Percentiles rank a stretch among this genome's conserved stretches.
Conservation (phyloP, 2,113 vertebrate species). For the Micronycteris hirsuta region DNA sequence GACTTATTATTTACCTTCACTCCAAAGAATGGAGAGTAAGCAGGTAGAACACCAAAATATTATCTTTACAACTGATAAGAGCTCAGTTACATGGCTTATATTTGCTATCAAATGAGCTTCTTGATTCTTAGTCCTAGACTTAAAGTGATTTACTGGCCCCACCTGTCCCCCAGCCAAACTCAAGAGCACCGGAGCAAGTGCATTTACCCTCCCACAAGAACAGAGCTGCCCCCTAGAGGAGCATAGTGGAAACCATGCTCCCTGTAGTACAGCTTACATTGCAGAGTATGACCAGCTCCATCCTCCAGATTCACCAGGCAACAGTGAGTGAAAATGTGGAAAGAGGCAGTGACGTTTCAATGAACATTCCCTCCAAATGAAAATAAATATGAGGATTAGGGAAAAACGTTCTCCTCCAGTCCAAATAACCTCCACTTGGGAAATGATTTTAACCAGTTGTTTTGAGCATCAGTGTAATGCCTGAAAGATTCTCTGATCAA, state of each 20-base stretch:
- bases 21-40: neutral
- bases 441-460: neutral
- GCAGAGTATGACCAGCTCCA: neutral
- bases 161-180: accelerated
- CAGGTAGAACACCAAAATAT: neutral
- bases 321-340: neutral
- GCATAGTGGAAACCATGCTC: neutral
- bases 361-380: neutral
- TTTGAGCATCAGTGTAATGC: neutral
- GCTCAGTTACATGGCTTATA: neutral
- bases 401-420: neutral
- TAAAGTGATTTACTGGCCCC: neutral
- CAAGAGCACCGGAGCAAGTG: neutral
- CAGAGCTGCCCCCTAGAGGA: neutral
- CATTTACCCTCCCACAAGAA: neutral
- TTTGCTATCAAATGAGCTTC: neutral
- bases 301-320: neutral
- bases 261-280: neutral
- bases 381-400: neutral
- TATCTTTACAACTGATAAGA: neutral
- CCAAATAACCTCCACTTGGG: neutral
- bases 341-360: neutral
- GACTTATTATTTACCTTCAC: neutral
- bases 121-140: neutral
- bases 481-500: neutral